Percentiles rank a stretch among this genome's conserved stretches.
Conservation (phyloP, 2,888 invertebrate genomes). For the Ophonus ardosiacus region DNA sequence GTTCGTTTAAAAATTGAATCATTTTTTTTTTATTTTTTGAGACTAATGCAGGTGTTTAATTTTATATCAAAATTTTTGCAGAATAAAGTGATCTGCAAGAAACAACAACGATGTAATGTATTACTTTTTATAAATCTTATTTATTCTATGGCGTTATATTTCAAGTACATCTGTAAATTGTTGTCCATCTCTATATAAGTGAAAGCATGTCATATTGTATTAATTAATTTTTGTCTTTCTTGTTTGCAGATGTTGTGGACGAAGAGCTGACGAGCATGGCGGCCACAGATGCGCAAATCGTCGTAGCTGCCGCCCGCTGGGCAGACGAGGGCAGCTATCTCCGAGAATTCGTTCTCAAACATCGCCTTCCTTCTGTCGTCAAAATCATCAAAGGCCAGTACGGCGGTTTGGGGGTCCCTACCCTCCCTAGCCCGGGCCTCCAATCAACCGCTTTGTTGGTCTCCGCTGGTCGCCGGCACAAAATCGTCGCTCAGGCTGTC, state of each 20-base stretch:
- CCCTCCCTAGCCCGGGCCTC: constrained; percentile 89
- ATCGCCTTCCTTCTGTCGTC: constrained; percentile 89
- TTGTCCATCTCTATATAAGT: not conserved
- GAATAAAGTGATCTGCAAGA: too few relatives aligned
- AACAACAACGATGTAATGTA: too few relatives aligned
- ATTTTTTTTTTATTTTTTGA: too few relatives aligned
- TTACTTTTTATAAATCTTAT: too few relatives aligned
- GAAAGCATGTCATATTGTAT: not conserved
- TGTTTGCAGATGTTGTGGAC: constrained; percentile 76
- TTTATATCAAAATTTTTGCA: too few relatives aligned
- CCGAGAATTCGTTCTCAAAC: constrained; percentile 85
- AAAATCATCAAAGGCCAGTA: constrained; percentile 97
- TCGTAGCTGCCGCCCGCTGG: constrained; percentile 90
- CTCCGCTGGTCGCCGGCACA: constrained; percentile 90
- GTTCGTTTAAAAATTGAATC: too few relatives aligned
- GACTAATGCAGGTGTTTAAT: too few relatives aligned
- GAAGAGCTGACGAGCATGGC: constrained; percentile 79
- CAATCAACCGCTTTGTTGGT: constrained; percentile 92
- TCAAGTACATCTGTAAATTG: too few relatives aligned
- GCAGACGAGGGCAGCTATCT: constrained; percentile 86
- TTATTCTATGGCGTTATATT: too few relatives aligned
- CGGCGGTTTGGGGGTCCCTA: constrained; percentile 92
- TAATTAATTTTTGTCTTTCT: not conserved
- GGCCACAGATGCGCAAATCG: constrained; percentile 93
- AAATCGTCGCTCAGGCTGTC: constrained; percentile 92